Evolutionary conservation across 2,113 vertebrate genomes (phyloP).

Genomic region (Paradoxurus hermaphroditus): DNA sequence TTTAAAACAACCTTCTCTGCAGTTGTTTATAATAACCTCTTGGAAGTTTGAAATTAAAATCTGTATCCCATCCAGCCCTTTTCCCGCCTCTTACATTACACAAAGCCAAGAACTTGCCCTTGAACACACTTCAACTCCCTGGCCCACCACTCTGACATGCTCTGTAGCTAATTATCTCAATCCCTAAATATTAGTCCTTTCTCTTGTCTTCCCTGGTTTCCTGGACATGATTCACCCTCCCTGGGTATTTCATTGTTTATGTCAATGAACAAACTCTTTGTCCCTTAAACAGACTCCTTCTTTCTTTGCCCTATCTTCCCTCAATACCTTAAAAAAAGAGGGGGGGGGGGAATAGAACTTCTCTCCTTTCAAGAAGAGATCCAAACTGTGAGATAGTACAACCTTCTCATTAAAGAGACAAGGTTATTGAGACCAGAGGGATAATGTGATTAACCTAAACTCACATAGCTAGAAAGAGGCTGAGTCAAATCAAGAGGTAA

Average conservation of each 20-base stretch:
- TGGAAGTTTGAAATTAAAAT: constrained; percentile 73
- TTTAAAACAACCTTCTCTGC: constrained; percentile 67
- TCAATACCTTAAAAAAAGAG: too few relatives aligned
- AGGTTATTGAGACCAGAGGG: not conserved
- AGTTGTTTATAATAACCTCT: constrained; percentile 76
- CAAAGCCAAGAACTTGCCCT: constrained; percentile 72
- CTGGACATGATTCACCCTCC: constrained; percentile 66
- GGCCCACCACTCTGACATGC: constrained; percentile 54
- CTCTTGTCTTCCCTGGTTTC: constrained; percentile 67
- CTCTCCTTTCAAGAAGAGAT: constrained; percentile 37
- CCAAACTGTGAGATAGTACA: not conserved
- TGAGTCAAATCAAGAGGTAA: not conserved
- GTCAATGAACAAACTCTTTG: constrained; percentile 35
- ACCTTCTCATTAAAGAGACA: not conserved
- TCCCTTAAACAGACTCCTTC: constrained; percentile 2
- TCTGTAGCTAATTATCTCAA: constrained; percentile 71
- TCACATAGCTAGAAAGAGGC: not conserved
- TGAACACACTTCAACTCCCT: constrained; percentile 61
- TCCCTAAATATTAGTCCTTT: constrained; percentile 64
- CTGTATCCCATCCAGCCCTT: constrained; percentile 62
- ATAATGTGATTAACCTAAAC: not conserved
- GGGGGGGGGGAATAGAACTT: too few relatives aligned
- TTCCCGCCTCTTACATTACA: constrained; percentile 34
- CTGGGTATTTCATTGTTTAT: constrained; percentile 49
- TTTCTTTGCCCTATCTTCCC: not conserved